Base-by-base conservation (phyloP, 1,140 invertebrate genomes). In the Cydia pomonella region DNA sequence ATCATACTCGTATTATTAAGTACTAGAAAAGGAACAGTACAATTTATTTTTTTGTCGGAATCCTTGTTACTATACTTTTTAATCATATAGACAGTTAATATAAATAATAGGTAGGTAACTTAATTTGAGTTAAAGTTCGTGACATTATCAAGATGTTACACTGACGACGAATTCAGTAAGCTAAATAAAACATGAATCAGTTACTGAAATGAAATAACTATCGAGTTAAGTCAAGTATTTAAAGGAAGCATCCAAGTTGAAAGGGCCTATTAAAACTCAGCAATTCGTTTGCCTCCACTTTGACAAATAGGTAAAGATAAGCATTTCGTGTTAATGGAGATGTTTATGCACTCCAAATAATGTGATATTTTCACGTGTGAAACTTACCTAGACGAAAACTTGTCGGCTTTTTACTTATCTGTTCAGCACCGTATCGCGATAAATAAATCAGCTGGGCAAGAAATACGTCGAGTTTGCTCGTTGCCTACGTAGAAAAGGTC, bases 271-370 rank as follows among this genome's bases (percentile, higher is more conserved):
- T 76, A 78, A 80, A 84, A 84, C 79, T 80, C 77, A 78, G 77
- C 77, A 79, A 84, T 84, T 84, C 81, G 82, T 81, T 83, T 80
- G 76, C 74, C 74, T 77, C 76, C 78, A 81, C 81, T 84, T 82
- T 84, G 81, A 84, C 83, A 84, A 84, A 84, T 84, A 81, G 80
- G 73, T 41, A 79, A 75, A 82, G 83, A 84, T 84, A 84, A 84
- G 80, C 79, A 83, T 76, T 79, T 80, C 81, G 78, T 84, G 81
- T 84, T 80, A 84, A 84, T 82, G 79, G 76, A 83, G 76, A 82
- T 84, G 81, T 82, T 84, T 84, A 81, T 79, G 77, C 29, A 76
- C 77, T 82, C 18, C 53, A 10, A 23, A 23, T 23, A 59, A 2
- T 59, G 53, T 59, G 53, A 59, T 59, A 23, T 59, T 59, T 59